Evolutionary conservation across 2,888 invertebrate species (phyloP).

Genomic region (Aphodius granarius): DNA sequence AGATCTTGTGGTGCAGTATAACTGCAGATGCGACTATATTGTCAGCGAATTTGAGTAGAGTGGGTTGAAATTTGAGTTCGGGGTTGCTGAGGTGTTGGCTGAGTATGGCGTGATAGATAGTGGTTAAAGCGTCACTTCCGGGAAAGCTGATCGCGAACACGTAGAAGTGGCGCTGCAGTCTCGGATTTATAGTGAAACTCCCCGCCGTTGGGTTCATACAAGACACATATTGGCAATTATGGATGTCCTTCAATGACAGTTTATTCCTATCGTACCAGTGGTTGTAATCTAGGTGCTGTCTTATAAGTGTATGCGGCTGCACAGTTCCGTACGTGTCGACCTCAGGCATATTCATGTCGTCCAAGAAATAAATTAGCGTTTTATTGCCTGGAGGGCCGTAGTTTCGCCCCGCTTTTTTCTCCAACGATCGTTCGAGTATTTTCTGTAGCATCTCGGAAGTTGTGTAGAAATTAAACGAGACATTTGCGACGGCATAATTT

Average conservation of each 20-base stretch:
- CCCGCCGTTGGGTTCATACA: constrained; percentile 99
- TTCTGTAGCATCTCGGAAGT: constrained; percentile 93
- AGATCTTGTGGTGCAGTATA: constrained; percentile 81
- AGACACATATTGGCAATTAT: constrained; percentile 95
- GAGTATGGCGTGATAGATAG: constrained; percentile 88
- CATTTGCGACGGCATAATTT: constrained; percentile 85
- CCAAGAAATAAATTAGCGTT: constrained; percentile 91
- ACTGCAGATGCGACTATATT: constrained; percentile 83
- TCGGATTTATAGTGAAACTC: constrained; percentile 94
- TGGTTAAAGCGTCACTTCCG: constrained; percentile 78
- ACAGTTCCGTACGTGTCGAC: constrained; percentile 89
- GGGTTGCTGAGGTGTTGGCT: constrained; percentile 82
- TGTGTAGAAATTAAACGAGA: constrained; percentile 96
- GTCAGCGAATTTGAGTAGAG: constrained; percentile 68
- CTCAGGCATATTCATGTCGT: constrained; percentile 99
- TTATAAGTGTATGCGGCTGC: constrained; percentile 92
- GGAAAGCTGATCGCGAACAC: constrained; percentile 83
- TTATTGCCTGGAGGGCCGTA: constrained; percentile 96
- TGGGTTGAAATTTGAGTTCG: constrained; percentile 75
- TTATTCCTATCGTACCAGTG: constrained; percentile 95
- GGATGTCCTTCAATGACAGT: constrained; percentile 88
- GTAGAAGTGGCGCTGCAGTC: constrained; percentile 88
- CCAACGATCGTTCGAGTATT: constrained; percentile 90
- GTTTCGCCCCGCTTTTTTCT: constrained; percentile 91
- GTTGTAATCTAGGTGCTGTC: constrained; percentile 93